phyloP scores from a whole-genome alignment of 1,140 invertebrate species.

The Sminthurinus signatus region DNA sequence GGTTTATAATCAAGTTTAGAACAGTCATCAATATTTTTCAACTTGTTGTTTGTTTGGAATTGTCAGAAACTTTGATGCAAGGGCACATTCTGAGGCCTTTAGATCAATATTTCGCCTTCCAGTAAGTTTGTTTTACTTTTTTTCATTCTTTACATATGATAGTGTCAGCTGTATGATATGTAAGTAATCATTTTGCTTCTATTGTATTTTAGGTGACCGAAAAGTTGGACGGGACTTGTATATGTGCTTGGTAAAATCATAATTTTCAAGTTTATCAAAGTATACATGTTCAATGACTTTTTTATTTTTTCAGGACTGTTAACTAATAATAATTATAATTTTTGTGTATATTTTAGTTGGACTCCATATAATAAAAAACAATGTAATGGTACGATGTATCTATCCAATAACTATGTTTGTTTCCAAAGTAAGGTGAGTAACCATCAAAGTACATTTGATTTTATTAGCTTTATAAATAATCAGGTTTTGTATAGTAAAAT shows the following conservation, averaged over 20 bases:
- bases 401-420: slow-evolving; percentile 92
- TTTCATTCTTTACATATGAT: no score
- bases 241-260: not conserved
- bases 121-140: no score
- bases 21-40: no score
- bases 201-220: no score
- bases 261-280: no score
- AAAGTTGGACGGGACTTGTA: slow-evolving; percentile 79
- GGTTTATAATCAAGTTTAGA: no score
- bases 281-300: slow-evolving; percentile 41
- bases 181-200: no score
- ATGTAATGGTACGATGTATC: slow-evolving; percentile 79
- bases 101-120: slow-evolving; percentile 80
- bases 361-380: slow-evolving; percentile 92
- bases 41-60: no score
- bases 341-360: slow-evolving; percentile 76
- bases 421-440: slow-evolving; percentile 94
- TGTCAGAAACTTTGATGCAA: slow-evolving; percentile 75
- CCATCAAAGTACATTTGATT: slow-evolving; percentile 44
- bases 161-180: no score
- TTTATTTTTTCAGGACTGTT: no score
- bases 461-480: not conserved
- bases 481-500: not conserved
- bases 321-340: no score
- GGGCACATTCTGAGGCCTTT: slow-evolving; percentile 77